Evolutionary conservation across 2,113 vertebrate species (phyloP), one percentile per base, ranked within the genome.

Genomic region (Scartelaos histophorus): DNA sequence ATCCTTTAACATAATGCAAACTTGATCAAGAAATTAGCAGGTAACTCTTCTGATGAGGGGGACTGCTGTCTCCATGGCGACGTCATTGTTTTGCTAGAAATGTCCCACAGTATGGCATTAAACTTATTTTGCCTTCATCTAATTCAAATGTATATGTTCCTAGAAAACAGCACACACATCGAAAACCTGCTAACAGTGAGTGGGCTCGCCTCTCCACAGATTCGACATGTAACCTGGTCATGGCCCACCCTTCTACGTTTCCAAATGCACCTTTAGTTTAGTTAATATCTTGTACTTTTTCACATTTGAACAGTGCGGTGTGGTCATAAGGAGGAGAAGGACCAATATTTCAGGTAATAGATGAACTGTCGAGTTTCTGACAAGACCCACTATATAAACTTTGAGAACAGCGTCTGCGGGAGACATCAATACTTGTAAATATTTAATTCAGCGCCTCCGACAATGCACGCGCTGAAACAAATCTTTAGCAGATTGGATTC

Each of bases 391-490:
- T 88, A 80, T 75, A 89, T 90, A 92, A 89, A 88, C 79, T 87
- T 88, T 90, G 82, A 90, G 87, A 85, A 86, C 84, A 65, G 82
- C 74, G 85, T 89, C 89, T 91, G 81, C 34, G 76, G 70, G 70
- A 89, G 82, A 89, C 83, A 76, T 89, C 90, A 49, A 91, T 90
- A 87, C 71, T 79, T 78, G 76, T 93, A 90, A 93, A 94, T 93
- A 92, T 92, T 94, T 92, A 91, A 93, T 94, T 87, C 71, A 74
- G 64, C 87, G 81, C 88, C 83, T 87, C 90, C 74, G 88, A 92
- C 87, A 92, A 89, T 81, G 88, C 86, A 78, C 66, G 80, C 83
- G 76, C 87, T 87, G 89, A 86, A 91, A 92, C 85, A 86, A 91
- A 92, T 91, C 88, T 88, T 82, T 85, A 86, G 51, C 79, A 79